Conservation (phyloP, 2,888 invertebrate species). For the Folsomia manolachei region DNA sequence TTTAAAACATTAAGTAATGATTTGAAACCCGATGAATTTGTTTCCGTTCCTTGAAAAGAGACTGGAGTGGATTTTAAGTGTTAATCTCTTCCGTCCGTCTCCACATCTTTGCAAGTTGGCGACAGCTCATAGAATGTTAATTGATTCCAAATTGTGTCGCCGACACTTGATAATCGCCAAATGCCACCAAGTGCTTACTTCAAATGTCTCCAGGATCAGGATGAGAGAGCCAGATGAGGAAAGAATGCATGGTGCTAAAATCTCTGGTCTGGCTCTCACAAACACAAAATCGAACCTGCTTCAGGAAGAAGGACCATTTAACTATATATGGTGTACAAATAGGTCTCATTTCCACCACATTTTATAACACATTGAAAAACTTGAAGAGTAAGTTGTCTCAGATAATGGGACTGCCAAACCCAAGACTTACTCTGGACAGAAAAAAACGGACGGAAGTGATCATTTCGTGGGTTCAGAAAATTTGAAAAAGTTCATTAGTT, state of each 20-base stretch:
- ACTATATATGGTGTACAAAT: background rate
- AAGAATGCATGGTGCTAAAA: background rate
- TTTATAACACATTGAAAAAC: no score
- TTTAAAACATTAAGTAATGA: background rate
- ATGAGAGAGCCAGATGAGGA: background rate
- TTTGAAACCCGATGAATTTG: constrained; percentile 3
- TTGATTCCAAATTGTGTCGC: constrained; percentile 35
- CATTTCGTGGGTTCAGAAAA: constrained; percentile 14
- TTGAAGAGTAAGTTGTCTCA: no score
- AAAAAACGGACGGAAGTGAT: constrained; percentile 16
- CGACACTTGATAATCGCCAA: constrained; percentile 23
- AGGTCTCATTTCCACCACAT: no score
- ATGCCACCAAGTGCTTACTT: constrained; percentile 7
- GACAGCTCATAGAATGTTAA: constrained; percentile 29
- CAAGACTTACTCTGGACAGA: background rate
- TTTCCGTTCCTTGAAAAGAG: background rate
- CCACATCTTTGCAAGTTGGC: constrained; percentile 15
- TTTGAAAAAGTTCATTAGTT: constrained; percentile 20
- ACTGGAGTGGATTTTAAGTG: background rate
- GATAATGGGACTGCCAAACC: no score
- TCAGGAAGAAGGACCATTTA: no score
- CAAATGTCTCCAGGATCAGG: background rate
- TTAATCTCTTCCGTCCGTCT: background rate
- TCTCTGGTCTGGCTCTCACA: no score
- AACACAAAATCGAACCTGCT: no score